Conservation (phyloP, 2,113 vertebrate genomes). For the Cettia cetti region DNA sequence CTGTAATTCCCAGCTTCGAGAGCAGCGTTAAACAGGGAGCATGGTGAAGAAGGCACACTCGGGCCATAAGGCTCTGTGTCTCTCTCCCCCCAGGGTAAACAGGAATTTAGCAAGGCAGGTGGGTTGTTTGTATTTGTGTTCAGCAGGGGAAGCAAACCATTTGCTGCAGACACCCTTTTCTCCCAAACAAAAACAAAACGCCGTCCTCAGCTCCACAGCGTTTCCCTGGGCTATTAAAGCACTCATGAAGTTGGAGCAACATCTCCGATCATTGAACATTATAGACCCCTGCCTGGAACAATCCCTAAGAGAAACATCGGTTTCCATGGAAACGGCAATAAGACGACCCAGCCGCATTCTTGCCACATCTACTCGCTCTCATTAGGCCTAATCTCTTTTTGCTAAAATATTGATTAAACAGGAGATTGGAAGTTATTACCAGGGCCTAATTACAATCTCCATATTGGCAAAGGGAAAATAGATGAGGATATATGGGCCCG, state of each 20-base stretch:
- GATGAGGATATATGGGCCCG: slow-evolving; percentile 82
- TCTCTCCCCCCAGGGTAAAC: not conserved
- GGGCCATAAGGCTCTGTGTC: rapidly evolving
- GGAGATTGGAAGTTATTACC: slow-evolving; percentile 91
- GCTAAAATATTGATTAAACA: slow-evolving; percentile 91
- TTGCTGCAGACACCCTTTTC: not conserved
- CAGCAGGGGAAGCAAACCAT: not conserved
- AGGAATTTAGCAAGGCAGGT: not conserved
- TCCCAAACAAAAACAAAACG: not conserved
- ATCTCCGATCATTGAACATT: slow-evolving; percentile 53
- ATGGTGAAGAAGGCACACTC: not conserved
- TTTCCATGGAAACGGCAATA: slow-evolving; percentile 83
- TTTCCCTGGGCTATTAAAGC: slow-evolving; percentile 30
- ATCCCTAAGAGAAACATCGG: slow-evolving; percentile 74
- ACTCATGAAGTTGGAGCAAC: slow-evolving; percentile 59
- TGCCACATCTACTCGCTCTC: slow-evolving; percentile 71
- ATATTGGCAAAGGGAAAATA: slow-evolving; percentile 86
- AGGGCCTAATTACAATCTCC: slow-evolving; percentile 89
- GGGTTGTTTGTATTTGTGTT: not conserved
- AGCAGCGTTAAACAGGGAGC: not conserved
- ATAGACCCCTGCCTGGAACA: slow-evolving; percentile 58
- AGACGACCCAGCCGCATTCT: slow-evolving; percentile 72
- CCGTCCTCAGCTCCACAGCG: not conserved
- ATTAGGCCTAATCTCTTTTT: slow-evolving; percentile 83
- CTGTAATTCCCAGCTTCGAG: slow-evolving; percentile 21